Evolutionary conservation across 2,113 vertebrate species (phyloP).

Genomic region (Heteronetta atricapilla): DNA sequence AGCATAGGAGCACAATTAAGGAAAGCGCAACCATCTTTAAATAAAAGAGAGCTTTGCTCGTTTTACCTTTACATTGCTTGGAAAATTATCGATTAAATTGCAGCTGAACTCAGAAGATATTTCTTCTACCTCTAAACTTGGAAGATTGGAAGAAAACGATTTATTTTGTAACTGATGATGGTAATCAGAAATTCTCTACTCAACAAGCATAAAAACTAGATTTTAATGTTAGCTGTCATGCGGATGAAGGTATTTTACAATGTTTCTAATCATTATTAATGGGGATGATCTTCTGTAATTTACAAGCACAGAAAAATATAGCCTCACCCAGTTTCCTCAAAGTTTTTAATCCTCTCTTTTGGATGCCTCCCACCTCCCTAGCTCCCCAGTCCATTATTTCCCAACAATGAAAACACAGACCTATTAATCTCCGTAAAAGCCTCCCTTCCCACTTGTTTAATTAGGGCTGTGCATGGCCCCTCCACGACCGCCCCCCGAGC

Average conservation of each 20-base stretch:
- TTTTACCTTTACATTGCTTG: constrained; percentile 65
- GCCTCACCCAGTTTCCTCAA: not conserved
- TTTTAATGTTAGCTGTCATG: constrained; percentile 32
- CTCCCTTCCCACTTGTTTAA: not conserved
- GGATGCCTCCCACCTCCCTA: not conserved
- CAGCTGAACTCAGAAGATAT: constrained; percentile 60
- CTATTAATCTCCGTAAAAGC: constrained; percentile 17
- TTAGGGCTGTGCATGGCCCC: not conserved
- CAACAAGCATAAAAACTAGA: constrained; percentile 54
- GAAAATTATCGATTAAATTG: constrained; percentile 71
- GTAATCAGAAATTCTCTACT: constrained; percentile 65
- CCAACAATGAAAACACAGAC: constrained; percentile 16
- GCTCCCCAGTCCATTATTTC: constrained; percentile 17
- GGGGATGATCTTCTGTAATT: constrained; percentile 28
- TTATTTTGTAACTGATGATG: constrained; percentile 21
- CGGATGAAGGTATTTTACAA: constrained; percentile 26
- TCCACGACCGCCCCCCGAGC: accelerated
- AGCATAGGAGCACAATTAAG: constrained; percentile 63
- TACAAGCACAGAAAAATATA: not conserved
- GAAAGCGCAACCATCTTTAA: constrained; percentile 63
- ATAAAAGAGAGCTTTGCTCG: constrained; percentile 66
- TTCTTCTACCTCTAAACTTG: constrained; percentile 49
- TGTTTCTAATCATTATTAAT: constrained; percentile 56
- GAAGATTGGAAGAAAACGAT: not conserved
- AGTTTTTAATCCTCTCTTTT: constrained; percentile 28